These are phyloP conservation scores for Toxotes lorentzi DNA, from an alignment of 2,797 vertebrate genomes.

Conservation along the genomic window DNA sequence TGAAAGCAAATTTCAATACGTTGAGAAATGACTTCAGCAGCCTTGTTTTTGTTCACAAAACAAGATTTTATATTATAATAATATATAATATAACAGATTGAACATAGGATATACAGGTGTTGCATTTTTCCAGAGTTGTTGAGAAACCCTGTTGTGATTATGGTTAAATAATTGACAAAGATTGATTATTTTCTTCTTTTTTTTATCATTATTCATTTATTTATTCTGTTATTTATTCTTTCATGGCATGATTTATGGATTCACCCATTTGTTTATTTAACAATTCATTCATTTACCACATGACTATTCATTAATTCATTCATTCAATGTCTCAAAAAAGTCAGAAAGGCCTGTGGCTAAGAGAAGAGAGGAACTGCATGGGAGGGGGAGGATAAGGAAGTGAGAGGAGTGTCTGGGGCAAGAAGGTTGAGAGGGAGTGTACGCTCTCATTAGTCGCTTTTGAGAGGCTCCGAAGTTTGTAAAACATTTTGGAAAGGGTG, in stretches of 20 bases:
- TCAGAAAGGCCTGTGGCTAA: not conserved
- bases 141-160: not conserved
- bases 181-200: not conserved
- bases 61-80: too few relatives aligned
- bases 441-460: conserved; percentile 54
- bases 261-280: not conserved
- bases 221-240: not conserved
- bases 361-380: not conserved
- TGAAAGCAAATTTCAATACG: not conserved
- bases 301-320: conserved; percentile 7
- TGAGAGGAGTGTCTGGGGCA: conserved; percentile 44
- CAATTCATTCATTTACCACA: not conserved
- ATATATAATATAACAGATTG: not conserved
- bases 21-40: not conserved
- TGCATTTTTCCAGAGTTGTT: not conserved
- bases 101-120: too few relatives aligned
- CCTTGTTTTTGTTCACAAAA: too few relatives aligned
- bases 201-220: not conserved
- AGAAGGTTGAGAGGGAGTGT: conserved; percentile 33
- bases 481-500: conserved; percentile 26
- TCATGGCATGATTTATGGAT: not conserved
- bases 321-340: not conserved
- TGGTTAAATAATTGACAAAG: not conserved
- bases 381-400: conserved; percentile 49
- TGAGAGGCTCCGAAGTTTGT: conserved; percentile 42